These are phyloP conservation scores for Scaptomyza graminum DNA, from an alignment of 1,140 invertebrate species.

Conservation along the genomic window DNA sequence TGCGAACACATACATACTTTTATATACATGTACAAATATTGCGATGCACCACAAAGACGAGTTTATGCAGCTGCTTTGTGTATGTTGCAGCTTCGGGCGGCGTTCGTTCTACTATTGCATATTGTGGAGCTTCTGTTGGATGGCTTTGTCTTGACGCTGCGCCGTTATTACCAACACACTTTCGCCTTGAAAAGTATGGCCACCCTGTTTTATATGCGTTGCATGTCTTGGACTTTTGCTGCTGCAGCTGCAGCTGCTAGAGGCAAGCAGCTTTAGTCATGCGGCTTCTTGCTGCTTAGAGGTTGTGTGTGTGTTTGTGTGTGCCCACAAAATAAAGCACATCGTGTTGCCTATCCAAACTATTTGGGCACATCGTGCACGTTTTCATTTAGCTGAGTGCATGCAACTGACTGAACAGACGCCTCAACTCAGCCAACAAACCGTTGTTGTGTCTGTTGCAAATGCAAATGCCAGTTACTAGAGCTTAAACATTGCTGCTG, in stretches of 20 bases:
- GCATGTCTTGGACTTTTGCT: constrained; percentile 58
- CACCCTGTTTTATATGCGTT: constrained; percentile 69
- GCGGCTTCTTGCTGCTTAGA: constrained; percentile 59
- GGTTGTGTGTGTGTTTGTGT: constrained; percentile 14
- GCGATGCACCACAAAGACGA: constrained; percentile 2
- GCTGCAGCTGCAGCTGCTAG: constrained; percentile 24
- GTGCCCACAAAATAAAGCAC: constrained; percentile 64
- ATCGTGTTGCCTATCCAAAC: constrained; percentile 58
- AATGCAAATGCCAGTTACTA: constrained; percentile 30
- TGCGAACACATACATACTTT: not conserved
- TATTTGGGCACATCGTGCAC: constrained; percentile 77
- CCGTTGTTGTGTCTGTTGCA: constrained; percentile 14
- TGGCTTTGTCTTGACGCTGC: constrained; percentile 58
- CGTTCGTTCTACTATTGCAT: constrained; percentile 7
- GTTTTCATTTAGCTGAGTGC: constrained; percentile 82
- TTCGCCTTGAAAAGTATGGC: constrained; percentile 6
- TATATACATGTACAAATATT: too few species aligned
- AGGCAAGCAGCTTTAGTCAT: constrained; percentile 64
- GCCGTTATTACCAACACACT: constrained; percentile 37
- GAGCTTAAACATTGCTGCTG: constrained; percentile 6
- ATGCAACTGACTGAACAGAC: constrained; percentile 58
- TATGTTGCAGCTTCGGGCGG: constrained; percentile 24
- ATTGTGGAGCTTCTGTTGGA: constrained; percentile 41
- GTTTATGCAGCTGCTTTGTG: constrained; percentile 52
- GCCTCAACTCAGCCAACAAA: constrained; percentile 31